Base-by-base conservation (phyloP, 2,797 vertebrate genomes). In the Apogon hyalosoma region DNA sequence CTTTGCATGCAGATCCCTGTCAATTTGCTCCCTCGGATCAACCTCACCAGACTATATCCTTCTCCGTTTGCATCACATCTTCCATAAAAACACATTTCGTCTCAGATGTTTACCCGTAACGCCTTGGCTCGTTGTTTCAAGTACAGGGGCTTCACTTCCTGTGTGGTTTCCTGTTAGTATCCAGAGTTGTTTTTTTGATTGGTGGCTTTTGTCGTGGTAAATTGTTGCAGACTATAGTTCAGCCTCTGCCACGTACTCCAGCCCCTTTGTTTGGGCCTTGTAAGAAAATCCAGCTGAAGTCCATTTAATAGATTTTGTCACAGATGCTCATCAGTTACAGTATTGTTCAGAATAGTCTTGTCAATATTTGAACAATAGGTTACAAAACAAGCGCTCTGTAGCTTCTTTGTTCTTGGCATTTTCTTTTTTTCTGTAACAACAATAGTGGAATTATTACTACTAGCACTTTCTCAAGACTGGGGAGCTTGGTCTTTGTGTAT, bases 91-190 rank as follows among this genome's bases (percentile, higher is more conserved):
- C 38, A 38, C 7, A 2, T 15, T 24, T 43, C 48, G 1, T 1
- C 7, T 50, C 55, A 18, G 45, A 31, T 14, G 43, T 52, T 0
- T 1, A 3, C 13, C 13, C 5, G 7, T 14, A 45, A 24, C 2
- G 21, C 2, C 21, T 24, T 24, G 21, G 21, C 21, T 24, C n/a
- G n/a, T n/a, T 24, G 21, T 24, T 24, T 24, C 21, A 24, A 24
- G 21, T 24, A 24, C 21, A 24, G 21, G 21, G 28, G 4, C 24
- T 19, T 6, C 1, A 39, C 36, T 73, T 69, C 50, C 63, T 46
- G 13, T 16, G 11, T 15, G 0, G 4, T n/a, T 82, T 80, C 79
- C 80, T 69, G 69, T 73, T 77, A 64, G 51, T 2, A 3, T 21
- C 14, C 0, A 5, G 11, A 0, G 39, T 53, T 11, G 18, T 1